phyloP scores from a whole-genome alignment of 1,140 invertebrate species.

The Atta cephalotes region DNA sequence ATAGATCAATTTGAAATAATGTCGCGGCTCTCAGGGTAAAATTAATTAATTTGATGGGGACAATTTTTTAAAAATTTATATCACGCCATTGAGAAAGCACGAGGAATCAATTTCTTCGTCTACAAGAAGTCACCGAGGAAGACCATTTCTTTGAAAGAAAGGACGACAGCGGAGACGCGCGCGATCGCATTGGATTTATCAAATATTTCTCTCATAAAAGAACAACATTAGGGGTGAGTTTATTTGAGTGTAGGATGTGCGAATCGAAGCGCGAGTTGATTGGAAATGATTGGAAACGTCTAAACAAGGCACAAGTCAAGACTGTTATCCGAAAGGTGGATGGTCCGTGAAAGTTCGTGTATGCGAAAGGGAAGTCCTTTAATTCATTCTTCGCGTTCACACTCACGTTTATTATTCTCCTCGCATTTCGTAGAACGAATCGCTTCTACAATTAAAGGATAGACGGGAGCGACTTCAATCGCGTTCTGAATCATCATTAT shows the following conservation, averaged over 20 bases:
- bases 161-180: constrained; percentile 4
- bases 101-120: constrained; percentile 20
- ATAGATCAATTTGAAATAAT: constrained; percentile 16
- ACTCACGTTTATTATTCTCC: neutral
- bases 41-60: constrained; percentile 7
- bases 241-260: neutral
- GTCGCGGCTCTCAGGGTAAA: neutral
- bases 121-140: constrained; percentile 38
- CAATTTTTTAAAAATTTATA: neutral
- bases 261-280: constrained; percentile 41
- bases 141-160: constrained; percentile 30
- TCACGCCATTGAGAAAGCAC: neutral
- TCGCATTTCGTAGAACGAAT: constrained; percentile 9
- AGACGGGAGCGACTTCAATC: constrained; percentile 21
- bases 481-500: constrained; percentile 44
- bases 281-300: constrained; percentile 51
- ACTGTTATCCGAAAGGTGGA: constrained; percentile 45
- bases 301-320: constrained; percentile 63
- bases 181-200: neutral
- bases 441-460: constrained; percentile 32
- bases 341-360: constrained; percentile 49
- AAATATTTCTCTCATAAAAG: neutral
- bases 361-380: constrained; percentile 24
- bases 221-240: constrained; percentile 3
- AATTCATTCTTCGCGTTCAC: constrained; percentile 37